phyloP scores from a whole-genome alignment of 2,888 invertebrate genomes.

The Epistrophe grossulariae region DNA sequence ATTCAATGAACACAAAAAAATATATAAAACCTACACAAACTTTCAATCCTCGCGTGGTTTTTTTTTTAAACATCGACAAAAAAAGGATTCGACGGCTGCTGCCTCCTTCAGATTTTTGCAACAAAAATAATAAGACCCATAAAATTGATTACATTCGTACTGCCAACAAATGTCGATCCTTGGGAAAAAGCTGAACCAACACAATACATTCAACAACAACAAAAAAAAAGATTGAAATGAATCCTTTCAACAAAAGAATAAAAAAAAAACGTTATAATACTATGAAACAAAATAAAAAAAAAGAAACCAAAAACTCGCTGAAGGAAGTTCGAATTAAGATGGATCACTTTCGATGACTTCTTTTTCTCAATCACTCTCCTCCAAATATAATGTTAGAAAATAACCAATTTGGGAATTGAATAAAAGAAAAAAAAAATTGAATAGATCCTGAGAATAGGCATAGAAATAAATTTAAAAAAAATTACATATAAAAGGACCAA shows the following conservation, averaged over 20 bases:
- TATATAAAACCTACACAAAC: conserved; percentile 30
- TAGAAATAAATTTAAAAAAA: not conserved
- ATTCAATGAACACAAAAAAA: conserved; percentile 40
- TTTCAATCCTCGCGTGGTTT: conserved; percentile 13
- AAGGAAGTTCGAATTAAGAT: conserved; percentile 79
- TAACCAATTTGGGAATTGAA: conserved; percentile 74
- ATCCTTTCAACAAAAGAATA: conserved; percentile 54
- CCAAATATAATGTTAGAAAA: conserved; percentile 35
- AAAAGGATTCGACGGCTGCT: conserved; percentile 65
- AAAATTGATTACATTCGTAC: conserved; percentile 74
- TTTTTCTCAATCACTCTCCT: conserved; percentile 66
- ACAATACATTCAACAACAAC: not conserved
- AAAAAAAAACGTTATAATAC: not conserved
- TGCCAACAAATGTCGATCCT: conserved; percentile 66
- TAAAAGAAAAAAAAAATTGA: conserved; percentile 63
- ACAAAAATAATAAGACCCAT: conserved; percentile 63
- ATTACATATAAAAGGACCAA: conserved; percentile 35
- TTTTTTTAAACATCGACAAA: not conserved
- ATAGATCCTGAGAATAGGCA: conserved; percentile 71
- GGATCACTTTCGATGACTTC: conserved; percentile 82
- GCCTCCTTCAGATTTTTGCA: conserved; percentile 66
- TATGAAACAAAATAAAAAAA: conserved; percentile 17
- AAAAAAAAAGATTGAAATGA: conserved; percentile 55
- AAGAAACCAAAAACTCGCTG: conserved; percentile 19
- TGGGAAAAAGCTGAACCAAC: conserved; percentile 61